A percentile compares a stretch with the other conserved stretches of the same genome.
Evolutionary conservation across 2,888 invertebrate species (phyloP).

Genomic region (Nymphalis polychloros): DNA sequence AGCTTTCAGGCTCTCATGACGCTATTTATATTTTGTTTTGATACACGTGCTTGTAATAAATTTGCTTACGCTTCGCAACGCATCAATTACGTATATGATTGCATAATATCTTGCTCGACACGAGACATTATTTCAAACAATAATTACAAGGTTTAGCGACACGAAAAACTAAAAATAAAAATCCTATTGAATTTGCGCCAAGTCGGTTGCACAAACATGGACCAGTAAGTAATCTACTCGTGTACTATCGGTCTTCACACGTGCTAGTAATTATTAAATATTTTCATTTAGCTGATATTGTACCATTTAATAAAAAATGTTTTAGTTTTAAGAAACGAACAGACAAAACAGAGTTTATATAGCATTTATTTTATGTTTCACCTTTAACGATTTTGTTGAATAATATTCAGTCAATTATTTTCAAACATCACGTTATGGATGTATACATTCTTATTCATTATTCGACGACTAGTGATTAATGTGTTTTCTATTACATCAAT

Average conservation of each 20-base stretch:
- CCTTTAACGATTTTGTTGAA: constrained; percentile 57
- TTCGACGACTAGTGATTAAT: constrained; percentile 68
- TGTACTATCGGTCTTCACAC: constrained; percentile 21
- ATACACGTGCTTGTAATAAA: not conserved
- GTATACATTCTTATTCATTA: constrained; percentile 49
- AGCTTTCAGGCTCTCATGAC: constrained; percentile 9
- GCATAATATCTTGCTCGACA: constrained; percentile 4
- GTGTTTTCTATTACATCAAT: constrained; percentile 73
- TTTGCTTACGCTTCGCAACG: not conserved
- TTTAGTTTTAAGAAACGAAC: constrained; percentile 6
- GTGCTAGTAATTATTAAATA: constrained; percentile 11
- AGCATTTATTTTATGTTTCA: constrained; percentile 14
- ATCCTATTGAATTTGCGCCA: constrained; percentile 57
- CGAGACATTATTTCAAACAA: constrained; percentile 31
- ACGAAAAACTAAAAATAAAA: constrained; percentile 47
- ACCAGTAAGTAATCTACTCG: constrained; percentile 41
- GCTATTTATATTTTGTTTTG: not conserved
- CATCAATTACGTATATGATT: constrained; percentile 8
- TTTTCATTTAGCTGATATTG: not conserved
- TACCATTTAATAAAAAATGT: constrained; percentile 10
- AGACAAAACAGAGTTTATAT: constrained; percentile 1
- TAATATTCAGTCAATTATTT: constrained; percentile 61
- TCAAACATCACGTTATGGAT: constrained; percentile 62
- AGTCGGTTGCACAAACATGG: constrained; percentile 49
- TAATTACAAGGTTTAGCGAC: constrained; percentile 37